Evolutionary conservation across 2,797 vertebrate species (phyloP), one percentile per base, ranked within the genome.

Genomic region (Catostomus latipinnis): DNA sequence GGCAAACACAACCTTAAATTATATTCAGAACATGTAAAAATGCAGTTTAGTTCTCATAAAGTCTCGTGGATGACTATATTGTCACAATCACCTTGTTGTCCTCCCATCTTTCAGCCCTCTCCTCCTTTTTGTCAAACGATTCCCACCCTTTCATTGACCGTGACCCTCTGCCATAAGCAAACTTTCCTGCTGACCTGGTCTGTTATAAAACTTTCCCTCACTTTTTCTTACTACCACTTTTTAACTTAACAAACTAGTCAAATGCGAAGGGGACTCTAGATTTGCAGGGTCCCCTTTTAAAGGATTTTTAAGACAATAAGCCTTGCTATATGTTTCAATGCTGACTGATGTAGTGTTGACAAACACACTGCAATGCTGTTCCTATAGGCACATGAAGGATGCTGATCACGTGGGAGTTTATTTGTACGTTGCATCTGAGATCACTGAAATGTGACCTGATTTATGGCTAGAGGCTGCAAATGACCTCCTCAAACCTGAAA

Each of bases 391-490:
- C 54, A 18, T 63, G 72, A 54, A 80, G 48, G 34, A 58, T 66
- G 10, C 22, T 54, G 81, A 70, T 66, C 66, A 61, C 54, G 48
- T 62, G 65, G 45, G 48, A 56, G 61, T 86, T 22, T 67, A 75
- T 65, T 48, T 78, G 79, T 61, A 6, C 3, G 8, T 67, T 56
- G 45, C 74, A 74, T 77, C 66, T 48, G 53, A 60, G 71, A 49
- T 70, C 57, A 70, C 14, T 46, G 58, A 69, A 70, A 54, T 50
- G 43, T 54, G 67, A 52, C 45, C 54, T 76, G 67, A 81, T 81
- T 70, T 72, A 74, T 75, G 71, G 79, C 78, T 73, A 18, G 48
- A 49, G 65, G 76, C 76, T 13, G 45, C 67, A 48, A 43, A 57
- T 76, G 71, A 81, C 57, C 74, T 70, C 68, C 67, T 50, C 11